Evolutionary conservation across 2,797 vertebrate genomes (phyloP).

Genomic region (Enteromius fasciolatus): DNA sequence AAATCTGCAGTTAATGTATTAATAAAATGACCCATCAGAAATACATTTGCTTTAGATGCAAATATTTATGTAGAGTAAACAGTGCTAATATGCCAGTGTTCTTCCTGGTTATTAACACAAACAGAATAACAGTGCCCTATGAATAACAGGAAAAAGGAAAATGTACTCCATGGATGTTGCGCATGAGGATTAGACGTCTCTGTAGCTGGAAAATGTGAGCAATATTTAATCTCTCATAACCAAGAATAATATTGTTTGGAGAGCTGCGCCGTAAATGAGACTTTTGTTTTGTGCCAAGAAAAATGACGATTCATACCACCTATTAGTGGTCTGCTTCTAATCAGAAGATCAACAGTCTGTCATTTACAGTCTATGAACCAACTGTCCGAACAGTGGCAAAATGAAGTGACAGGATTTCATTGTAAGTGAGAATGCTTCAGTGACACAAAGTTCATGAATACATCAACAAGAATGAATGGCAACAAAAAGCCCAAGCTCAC

Average conservation of each 20-base stretch:
- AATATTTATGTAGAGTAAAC: constrained; percentile 4
- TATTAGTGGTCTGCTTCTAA: neutral
- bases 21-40: neutral
- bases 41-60: neutral
- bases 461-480: constrained; percentile 65
- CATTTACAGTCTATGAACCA: constrained; percentile 11
- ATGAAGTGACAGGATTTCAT: constrained; percentile 21
- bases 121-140: constrained; percentile 60
- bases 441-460: constrained; percentile 56
- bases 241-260: constrained; percentile 19
- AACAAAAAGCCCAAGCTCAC: constrained; percentile 70
- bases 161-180: constrained; percentile 47
- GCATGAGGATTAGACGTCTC: neutral
- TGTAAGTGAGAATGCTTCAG: constrained; percentile 54
- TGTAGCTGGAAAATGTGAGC: constrained; percentile 32
- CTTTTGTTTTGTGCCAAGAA: constrained; percentile 1
- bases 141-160: constrained; percentile 76
- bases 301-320: neutral
- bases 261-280: neutral
- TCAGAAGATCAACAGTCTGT: neutral
- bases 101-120: constrained; percentile 44
- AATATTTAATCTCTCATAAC: constrained; percentile 32
- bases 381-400: neutral
- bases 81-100: neutral
- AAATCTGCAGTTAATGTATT: neutral